A percentile compares a stretch with the other conserved stretches of the same genome.
phyloP scores from a whole-genome alignment of 2,888 invertebrate genomes.

The Erebia aethiops region DNA sequence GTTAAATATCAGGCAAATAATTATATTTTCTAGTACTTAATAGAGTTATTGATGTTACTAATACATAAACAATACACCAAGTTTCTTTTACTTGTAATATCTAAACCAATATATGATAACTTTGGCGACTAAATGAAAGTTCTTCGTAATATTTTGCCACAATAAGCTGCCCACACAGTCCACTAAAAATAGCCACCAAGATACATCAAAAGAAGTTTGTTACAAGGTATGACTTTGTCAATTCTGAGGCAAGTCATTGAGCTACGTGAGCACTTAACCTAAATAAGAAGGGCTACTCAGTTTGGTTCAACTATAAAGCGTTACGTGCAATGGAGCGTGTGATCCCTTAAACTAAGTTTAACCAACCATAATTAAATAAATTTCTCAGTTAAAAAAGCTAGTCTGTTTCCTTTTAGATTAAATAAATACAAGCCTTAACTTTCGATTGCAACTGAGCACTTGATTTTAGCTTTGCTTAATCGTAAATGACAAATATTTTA shows the following conservation, averaged over 20 bases:
- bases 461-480: too few species aligned
- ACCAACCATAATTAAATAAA: background rate
- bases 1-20: too few species aligned
- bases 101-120: too few species aligned
- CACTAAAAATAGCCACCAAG: constrained; percentile 9
- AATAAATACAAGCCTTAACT: too few species aligned
- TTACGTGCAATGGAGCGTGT: constrained; percentile 18
- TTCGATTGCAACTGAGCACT: too few species aligned
- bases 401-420: too few species aligned
- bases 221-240: constrained; percentile 18
- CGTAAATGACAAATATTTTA: too few species aligned
- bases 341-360: constrained; percentile 17
- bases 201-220: constrained; percentile 18
- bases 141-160: background rate
- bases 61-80: too few species aligned
- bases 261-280: constrained; percentile 27
- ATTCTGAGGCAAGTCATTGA: constrained; percentile 25
- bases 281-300: constrained; percentile 24
- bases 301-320: constrained; percentile 21
- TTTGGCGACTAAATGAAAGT: too few species aligned
- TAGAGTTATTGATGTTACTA: too few species aligned
- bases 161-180: background rate
- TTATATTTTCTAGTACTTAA: too few species aligned
- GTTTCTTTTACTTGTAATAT: too few species aligned
- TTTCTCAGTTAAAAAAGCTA: background rate